A percentile compares a stretch with the other conserved stretches of the same genome.
Conservation (phyloP, 2,113 vertebrate genomes). For the Phasianus colchicus region DNA sequence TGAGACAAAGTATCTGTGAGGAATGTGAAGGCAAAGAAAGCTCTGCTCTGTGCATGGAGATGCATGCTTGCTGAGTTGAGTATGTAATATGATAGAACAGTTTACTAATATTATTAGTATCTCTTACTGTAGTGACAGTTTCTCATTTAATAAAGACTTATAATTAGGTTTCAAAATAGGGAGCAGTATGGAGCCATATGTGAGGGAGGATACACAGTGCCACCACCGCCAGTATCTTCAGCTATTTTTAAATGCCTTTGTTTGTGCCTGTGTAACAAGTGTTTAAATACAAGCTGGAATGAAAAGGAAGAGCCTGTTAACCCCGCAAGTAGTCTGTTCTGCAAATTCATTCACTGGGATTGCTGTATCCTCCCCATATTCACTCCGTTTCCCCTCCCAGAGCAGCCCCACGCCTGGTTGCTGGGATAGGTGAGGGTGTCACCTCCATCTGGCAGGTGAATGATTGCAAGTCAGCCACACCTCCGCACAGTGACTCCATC, state of each 20-base stretch:
- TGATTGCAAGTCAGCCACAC: neutral
- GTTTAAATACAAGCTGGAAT: neutral
- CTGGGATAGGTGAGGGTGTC: neutral
- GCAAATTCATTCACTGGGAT: neutral
- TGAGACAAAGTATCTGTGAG: neutral
- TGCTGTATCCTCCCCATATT: neutral
- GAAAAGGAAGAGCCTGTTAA: neutral
- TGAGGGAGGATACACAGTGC: neutral
- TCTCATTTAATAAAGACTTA: neutral
- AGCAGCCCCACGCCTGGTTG: neutral
- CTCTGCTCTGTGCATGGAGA: neutral
- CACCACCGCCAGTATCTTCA: neutral
- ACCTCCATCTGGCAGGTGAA: neutral
- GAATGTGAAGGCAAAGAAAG: neutral
- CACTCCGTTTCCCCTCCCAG: neutral
- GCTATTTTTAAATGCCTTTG: neutral
- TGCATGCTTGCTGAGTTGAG: neutral
- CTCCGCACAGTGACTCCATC: neutral
- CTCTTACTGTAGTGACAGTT: neutral
- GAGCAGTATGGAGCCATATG: neutral
- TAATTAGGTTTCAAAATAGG: constrained; percentile 10
- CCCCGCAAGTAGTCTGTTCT: neutral
- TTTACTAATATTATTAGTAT: neutral
- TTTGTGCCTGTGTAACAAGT: neutral
- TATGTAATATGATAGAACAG: neutral